A percentile compares a stretch with the other conserved stretches of the same genome.
Evolutionary conservation across 2,113 vertebrate genomes (phyloP).

Genomic region (Peromyscus maniculatus): DNA sequence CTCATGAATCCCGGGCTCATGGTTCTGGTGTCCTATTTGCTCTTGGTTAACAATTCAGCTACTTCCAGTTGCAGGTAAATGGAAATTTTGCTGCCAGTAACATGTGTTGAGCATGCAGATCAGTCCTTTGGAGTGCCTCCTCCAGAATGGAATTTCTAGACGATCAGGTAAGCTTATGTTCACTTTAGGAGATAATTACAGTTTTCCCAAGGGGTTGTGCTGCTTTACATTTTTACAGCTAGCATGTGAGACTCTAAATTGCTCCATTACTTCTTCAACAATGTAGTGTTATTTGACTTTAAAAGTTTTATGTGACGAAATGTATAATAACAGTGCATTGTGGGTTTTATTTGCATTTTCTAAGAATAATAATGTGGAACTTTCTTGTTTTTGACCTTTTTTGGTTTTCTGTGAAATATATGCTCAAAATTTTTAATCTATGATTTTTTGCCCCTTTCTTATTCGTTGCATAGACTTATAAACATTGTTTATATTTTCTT

Average conservation of each 20-base stretch:
- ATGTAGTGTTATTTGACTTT: not conserved
- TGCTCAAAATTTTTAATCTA: not conserved
- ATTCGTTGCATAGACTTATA: not conserved
- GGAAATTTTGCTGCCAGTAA: not conserved
- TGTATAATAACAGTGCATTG: not conserved
- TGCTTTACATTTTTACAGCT: constrained; percentile 41
- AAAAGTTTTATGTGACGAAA: not conserved
- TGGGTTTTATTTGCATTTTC: not conserved
- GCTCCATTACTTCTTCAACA: not conserved
- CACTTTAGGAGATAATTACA: not conserved
- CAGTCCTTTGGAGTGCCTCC: not conserved
- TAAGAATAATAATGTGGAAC: not conserved
- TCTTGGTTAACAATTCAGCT: not conserved
- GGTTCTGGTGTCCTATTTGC: not conserved
- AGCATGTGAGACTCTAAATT: not conserved
- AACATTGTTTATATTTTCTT: not conserved
- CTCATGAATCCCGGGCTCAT: not conserved
- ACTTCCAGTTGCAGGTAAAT: not conserved
- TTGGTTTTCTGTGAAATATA: not conserved
- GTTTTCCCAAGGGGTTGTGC: not conserved
- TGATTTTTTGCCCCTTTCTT: not conserved
- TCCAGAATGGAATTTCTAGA: not conserved
- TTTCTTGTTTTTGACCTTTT: not conserved
- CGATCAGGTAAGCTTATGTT: not conserved
- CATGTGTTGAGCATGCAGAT: not conserved